Percentiles rank a stretch among this genome's conserved stretches.
These are phyloP conservation scores for Tursiops truncatus DNA, from an alignment of 2,113 vertebrate species.

Conservation along the genomic window DNA sequence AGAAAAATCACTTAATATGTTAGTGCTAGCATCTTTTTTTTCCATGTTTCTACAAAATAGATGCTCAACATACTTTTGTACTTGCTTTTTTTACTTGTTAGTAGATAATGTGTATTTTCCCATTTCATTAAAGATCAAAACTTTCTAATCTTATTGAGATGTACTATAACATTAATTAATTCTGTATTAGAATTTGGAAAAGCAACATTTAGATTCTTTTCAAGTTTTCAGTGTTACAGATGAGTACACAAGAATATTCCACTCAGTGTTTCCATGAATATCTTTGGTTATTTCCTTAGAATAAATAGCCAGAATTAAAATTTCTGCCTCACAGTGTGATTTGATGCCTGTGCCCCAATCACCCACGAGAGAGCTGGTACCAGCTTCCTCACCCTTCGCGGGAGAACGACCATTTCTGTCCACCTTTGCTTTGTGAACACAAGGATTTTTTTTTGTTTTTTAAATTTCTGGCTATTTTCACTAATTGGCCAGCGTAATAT, in stretches of 20 bases:
- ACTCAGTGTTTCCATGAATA: neutral
- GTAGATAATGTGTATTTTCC: neutral
- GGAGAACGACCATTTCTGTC: fast-evolving
- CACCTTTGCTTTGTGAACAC: neutral
- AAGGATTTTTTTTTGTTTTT: neutral
- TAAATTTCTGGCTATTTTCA: neutral
- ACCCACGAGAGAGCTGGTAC: fast-evolving
- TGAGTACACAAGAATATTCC: neutral
- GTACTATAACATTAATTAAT: neutral
- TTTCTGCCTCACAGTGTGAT: fast-evolving
- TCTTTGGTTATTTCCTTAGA: neutral
- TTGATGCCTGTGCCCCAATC: fast-evolving
- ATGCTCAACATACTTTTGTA: neutral
- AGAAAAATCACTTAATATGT: neutral
- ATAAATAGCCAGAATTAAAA: neutral
- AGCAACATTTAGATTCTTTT: neutral
- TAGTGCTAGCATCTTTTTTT: neutral
- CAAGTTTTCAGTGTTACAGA: neutral
- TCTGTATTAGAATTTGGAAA: neutral
- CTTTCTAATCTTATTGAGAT: neutral
- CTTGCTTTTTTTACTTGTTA: neutral
- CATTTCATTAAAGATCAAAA: neutral
- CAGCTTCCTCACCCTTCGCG: fast-evolving
- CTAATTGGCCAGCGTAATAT: neutral
- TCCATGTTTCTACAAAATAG: neutral